These are phyloP conservation scores for Dryobota labecula DNA, from an alignment of 2,888 invertebrate species.

Conservation along the genomic window DNA sequence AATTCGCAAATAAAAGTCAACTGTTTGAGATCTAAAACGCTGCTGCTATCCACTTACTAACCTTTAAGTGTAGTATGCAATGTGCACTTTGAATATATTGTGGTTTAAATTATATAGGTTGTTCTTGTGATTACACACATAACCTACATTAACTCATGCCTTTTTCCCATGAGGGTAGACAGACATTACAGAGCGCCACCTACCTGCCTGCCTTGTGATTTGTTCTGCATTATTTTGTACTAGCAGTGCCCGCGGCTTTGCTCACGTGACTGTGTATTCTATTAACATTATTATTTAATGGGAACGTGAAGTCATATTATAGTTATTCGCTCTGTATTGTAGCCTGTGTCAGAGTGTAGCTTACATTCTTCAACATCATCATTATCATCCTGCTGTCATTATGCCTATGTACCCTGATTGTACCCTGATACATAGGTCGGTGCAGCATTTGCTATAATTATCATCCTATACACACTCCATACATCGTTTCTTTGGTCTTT, in stretches of 20 bases:
- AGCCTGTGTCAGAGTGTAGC: neutral
- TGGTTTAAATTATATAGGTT: neutral
- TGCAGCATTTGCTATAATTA: too few species aligned
- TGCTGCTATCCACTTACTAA: neutral
- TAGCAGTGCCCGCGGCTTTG: neutral
- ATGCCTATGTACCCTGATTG: too few species aligned
- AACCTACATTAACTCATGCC: neutral
- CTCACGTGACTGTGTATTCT: neutral
- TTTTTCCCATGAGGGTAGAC: too few species aligned
- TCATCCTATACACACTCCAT: too few species aligned
- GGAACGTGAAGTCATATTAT: neutral
- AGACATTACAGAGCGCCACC: too few species aligned
- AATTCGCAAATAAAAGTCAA: conserved; percentile 32
- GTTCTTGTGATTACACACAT: neutral
- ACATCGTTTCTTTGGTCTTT: too few species aligned
- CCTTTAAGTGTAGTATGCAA: neutral
- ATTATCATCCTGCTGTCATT: too few species aligned
- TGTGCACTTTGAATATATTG: neutral
- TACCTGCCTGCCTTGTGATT: neutral
- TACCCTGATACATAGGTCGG: too few species aligned
- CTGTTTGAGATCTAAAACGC: conserved; percentile 8
- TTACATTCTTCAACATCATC: neutral
- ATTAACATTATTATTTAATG: neutral
- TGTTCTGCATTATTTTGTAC: neutral
- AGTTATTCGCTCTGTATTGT: neutral